A percentile compares a stretch with the other conserved stretches of the same genome.
These are phyloP conservation scores for Drosophila burlai DNA, from an alignment of 1,140 invertebrate genomes.

Conservation along the genomic window DNA sequence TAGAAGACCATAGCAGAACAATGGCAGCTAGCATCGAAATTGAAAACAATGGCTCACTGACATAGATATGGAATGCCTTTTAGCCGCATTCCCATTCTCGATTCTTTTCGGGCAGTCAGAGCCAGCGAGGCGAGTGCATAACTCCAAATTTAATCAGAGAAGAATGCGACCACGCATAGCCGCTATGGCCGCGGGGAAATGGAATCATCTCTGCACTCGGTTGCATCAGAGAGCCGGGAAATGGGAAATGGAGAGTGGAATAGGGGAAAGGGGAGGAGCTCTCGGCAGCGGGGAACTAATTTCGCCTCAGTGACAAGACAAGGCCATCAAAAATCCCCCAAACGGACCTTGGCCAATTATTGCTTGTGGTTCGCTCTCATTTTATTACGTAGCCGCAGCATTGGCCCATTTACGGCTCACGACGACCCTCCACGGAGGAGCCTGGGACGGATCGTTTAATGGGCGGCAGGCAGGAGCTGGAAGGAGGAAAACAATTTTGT, in stretches of 20 bases:
- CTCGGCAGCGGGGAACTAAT: slow-evolving; percentile 26
- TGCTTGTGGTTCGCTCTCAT: slow-evolving; percentile 45
- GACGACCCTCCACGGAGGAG: slow-evolving; percentile 36
- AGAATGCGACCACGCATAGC: slow-evolving; percentile 51
- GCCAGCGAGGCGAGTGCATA: slow-evolving; percentile 48
- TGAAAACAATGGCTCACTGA: slow-evolving; percentile 56
- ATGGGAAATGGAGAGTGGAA: background rate
- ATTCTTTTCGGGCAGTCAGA: slow-evolving; percentile 32
- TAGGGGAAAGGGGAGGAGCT: background rate
- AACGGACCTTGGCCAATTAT: slow-evolving; percentile 60
- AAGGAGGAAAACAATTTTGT: slow-evolving; percentile 68
- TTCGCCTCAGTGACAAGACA: slow-evolving; percentile 52
- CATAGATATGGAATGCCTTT: slow-evolving; percentile 49
- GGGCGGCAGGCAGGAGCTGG: slow-evolving; percentile 6
- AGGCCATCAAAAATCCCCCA: slow-evolving; percentile 35
- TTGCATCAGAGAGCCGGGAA: slow-evolving; percentile 40
- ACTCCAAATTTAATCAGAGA: slow-evolving; percentile 50
- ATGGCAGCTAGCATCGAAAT: slow-evolving; percentile 26
- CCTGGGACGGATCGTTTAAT: slow-evolving; percentile 43
- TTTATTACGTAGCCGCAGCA: slow-evolving; percentile 65
- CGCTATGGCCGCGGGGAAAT: slow-evolving; percentile 40
- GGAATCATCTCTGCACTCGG: slow-evolving; percentile 47
- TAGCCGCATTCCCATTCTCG: slow-evolving; percentile 20
- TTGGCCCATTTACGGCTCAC: slow-evolving; percentile 54
- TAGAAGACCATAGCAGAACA: slow-evolving; percentile 7